Evolutionary conservation across 2,113 vertebrate genomes (phyloP).

Genomic region (Antechinus flavipes): DNA sequence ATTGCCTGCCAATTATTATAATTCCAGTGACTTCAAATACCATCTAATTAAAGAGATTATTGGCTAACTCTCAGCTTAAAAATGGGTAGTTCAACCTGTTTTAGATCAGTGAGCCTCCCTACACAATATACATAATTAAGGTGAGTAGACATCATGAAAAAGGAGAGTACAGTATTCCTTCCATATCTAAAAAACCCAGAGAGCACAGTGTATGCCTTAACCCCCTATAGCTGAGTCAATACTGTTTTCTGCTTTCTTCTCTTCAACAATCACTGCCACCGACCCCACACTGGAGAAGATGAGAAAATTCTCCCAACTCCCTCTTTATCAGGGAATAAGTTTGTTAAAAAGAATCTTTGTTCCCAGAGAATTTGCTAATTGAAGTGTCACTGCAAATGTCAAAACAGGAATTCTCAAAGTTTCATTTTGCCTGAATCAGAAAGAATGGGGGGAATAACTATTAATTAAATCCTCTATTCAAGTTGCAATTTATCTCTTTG

Average conservation of each 20-base stretch:
- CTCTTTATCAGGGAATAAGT: background rate
- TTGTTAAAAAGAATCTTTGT: background rate
- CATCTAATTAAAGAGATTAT: background rate
- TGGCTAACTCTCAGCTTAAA: background rate
- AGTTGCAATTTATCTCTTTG: background rate
- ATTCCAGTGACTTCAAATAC: background rate
- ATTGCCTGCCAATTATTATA: background rate
- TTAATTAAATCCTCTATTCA: background rate
- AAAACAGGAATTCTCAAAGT: background rate
- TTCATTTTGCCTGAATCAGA: background rate
- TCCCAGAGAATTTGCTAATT: background rate
- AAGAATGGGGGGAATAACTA: background rate
- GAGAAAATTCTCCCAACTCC: background rate
- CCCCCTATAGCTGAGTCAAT: background rate
- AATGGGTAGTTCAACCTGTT: background rate
- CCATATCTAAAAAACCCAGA: background rate
- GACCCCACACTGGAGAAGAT: background rate
- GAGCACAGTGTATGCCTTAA: background rate
- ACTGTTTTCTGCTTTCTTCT: background rate
- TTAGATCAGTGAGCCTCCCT: background rate
- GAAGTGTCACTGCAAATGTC: background rate
- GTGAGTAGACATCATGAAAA: background rate
- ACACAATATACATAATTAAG: background rate
- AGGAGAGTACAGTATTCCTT: background rate
- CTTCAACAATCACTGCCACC: background rate